Evolutionary conservation across 2,113 vertebrate species (phyloP), one percentile per base, ranked within the genome.

Genomic region (Heterochromis multidens): DNA sequence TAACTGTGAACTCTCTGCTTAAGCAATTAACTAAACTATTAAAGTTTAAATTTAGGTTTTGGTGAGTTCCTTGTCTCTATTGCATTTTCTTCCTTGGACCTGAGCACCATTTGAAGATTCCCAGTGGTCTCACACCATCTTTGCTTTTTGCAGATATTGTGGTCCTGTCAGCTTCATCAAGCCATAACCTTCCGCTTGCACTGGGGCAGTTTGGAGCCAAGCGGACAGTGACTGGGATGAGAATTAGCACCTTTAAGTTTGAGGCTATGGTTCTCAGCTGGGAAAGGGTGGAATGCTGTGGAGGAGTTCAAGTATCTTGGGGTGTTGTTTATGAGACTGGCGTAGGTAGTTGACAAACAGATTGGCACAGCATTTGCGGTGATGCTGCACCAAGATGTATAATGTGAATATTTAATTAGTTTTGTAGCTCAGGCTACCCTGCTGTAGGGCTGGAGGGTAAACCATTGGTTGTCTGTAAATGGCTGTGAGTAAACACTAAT

Each of bases 401-500:
- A 74, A 74, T 54, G 27, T 33, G 70, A 52, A 74, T 52, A 74
- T 74, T 8, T 74, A 54, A 74, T 52, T 0, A 11, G 10, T 0
- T 74, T 33, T 33, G 70, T 54, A 21, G 27, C 52, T 52, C 52
- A 74, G 27, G 17, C 46, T 52, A 52, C 17, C 46, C 43, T 31
- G 21, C 29, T 33, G 27, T 49, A 1, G 6, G 2, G 27, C 46
- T 54, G 19, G 6, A 74, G 27, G 46, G 27, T 72, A 74, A 54
- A 74, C 19, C 46, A 54, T 31, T 6, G 0, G 19, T 0, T 52
- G 10, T 74, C 6, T 74, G 17, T 74, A 74, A 54, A 54, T 74
- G 70, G 46, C 52, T 52, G 43, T 29, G 0, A n/a, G 27, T 74
- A 52, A 33, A 74, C 46, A 72, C 0, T 52, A 74, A 0, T 31